Evolutionary conservation across 2,888 invertebrate genomes (phyloP).

Genomic region (Yponomeuta malinellus): DNA sequence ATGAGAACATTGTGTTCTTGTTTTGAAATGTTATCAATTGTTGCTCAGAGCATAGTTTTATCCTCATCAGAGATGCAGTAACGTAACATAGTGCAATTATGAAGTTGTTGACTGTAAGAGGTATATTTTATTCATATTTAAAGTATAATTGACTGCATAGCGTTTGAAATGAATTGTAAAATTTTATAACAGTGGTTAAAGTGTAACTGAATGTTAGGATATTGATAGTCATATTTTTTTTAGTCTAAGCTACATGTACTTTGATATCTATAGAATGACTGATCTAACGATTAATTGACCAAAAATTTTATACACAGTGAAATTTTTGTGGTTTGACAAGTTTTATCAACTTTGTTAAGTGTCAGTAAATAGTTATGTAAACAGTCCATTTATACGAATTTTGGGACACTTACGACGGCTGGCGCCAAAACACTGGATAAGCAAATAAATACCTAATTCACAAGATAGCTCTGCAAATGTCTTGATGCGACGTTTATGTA

Average conservation of each 20-base stretch:
- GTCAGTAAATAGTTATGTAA: too few relatives aligned
- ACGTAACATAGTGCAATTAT: slow-evolving; percentile 17
- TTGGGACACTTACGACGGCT: too few relatives aligned
- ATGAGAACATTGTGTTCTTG: slow-evolving; percentile 38
- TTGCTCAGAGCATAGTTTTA: slow-evolving; percentile 49
- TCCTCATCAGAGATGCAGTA: slow-evolving; percentile 41
- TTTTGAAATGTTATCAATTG: slow-evolving; percentile 51
- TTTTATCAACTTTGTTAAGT: too few relatives aligned
- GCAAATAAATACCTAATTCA: too few relatives aligned
- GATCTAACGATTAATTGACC: slow-evolving; percentile 10
- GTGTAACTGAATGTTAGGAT: background rate
- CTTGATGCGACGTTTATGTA: too few relatives aligned
- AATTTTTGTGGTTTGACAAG: too few relatives aligned
- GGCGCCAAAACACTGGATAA: too few relatives aligned
- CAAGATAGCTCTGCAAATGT: too few relatives aligned
- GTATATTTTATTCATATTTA: slow-evolving; percentile 17
- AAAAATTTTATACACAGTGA: too few relatives aligned
- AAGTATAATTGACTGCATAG: slow-evolving; percentile 11
- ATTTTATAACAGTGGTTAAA: slow-evolving; percentile 10
- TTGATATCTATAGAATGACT: slow-evolving; percentile 4
- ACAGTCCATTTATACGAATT: too few relatives aligned
- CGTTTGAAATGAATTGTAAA: slow-evolving; percentile 8
- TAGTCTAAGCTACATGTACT: slow-evolving; percentile 8
- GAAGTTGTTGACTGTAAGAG: slow-evolving; percentile 19
- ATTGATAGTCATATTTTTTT: slow-evolving; percentile 3